phyloP scores from a whole-genome alignment of 1,140 invertebrate genomes.

The Nymphalis io region DNA sequence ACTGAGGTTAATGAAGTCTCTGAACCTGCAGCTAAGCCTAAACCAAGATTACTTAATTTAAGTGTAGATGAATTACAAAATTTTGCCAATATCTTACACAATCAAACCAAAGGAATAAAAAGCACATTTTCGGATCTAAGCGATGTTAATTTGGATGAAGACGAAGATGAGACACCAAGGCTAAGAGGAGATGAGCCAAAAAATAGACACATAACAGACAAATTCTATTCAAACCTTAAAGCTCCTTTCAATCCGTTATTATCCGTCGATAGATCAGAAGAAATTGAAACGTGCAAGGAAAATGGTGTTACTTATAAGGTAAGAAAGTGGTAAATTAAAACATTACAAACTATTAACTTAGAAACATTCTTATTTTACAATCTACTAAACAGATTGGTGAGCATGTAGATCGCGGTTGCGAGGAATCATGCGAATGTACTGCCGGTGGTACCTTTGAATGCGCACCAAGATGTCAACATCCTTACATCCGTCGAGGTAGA shows the following conservation, averaged over 20 bases:
- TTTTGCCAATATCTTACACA: slow-evolving; percentile 70
- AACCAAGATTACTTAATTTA: slow-evolving; percentile 66
- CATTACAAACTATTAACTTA: not conserved
- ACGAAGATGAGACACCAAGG: slow-evolving; percentile 60
- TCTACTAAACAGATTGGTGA: slow-evolving; percentile 81
- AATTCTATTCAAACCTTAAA: slow-evolving; percentile 71
- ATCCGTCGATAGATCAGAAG: slow-evolving; percentile 56
- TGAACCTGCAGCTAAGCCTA: slow-evolving; percentile 52
- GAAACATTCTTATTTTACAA: not conserved
- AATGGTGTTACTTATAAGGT: slow-evolving; percentile 71
- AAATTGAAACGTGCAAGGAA: slow-evolving; percentile 64
- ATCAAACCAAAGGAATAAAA: slow-evolving; percentile 57
- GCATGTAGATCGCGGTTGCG: slow-evolving; percentile 84
- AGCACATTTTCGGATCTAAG: slow-evolving; percentile 61
- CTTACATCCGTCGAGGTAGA: slow-evolving; percentile 83
- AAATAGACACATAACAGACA: slow-evolving; percentile 63
- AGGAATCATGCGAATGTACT: slow-evolving; percentile 86
- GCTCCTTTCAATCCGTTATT: slow-evolving; percentile 62
- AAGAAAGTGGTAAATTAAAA: slow-evolving; percentile 20
- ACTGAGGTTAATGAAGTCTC: slow-evolving; percentile 45
- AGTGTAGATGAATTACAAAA: slow-evolving; percentile 71
- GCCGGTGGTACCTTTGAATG: slow-evolving; percentile 84
- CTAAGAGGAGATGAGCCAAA: slow-evolving; percentile 43
- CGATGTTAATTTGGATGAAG: slow-evolving; percentile 72
- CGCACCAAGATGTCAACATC: slow-evolving; percentile 83